A percentile compares a stretch with the other conserved stretches of the same genome.
phyloP scores from a whole-genome alignment of 2,113 vertebrate species.

The Podocnemis expansa region DNA sequence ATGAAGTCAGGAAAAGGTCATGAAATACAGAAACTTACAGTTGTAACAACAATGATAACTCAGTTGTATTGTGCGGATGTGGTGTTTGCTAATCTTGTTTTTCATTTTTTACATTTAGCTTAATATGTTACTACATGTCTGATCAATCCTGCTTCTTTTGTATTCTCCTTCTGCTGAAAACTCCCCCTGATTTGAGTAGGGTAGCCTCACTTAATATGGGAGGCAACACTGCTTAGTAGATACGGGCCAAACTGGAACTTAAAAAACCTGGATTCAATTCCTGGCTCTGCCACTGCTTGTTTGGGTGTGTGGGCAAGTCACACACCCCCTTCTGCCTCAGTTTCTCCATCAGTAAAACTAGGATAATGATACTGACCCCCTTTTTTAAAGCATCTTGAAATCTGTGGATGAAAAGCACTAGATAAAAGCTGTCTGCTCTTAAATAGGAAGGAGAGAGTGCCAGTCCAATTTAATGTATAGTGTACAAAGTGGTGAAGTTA shows the following conservation, averaged over 20 bases:
- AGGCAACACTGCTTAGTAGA: neutral
- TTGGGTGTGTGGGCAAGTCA: neutral
- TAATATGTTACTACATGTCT: neutral
- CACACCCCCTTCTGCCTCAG: neutral
- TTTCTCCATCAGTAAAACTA: neutral
- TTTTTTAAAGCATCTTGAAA: neutral
- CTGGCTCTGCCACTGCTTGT: neutral
- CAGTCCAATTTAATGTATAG: no score
- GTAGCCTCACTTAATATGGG: neutral
- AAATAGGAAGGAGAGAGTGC: neutral
- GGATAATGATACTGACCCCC: neutral
- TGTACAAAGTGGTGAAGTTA: neutral
- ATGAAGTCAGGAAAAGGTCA: neutral
- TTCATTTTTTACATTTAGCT: neutral
- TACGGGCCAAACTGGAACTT: neutral
- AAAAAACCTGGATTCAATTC: neutral
- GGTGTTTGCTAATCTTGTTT: neutral
- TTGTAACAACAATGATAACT: neutral
- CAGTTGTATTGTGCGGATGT: no score
- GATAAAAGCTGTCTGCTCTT: neutral
- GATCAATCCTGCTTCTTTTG: neutral
- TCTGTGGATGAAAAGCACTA: neutral
- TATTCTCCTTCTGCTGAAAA: neutral
- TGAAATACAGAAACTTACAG: neutral
- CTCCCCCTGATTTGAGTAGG: neutral